Base-by-base conservation (phyloP, 2,888 invertebrate genomes). In the Heliconius aoede region DNA sequence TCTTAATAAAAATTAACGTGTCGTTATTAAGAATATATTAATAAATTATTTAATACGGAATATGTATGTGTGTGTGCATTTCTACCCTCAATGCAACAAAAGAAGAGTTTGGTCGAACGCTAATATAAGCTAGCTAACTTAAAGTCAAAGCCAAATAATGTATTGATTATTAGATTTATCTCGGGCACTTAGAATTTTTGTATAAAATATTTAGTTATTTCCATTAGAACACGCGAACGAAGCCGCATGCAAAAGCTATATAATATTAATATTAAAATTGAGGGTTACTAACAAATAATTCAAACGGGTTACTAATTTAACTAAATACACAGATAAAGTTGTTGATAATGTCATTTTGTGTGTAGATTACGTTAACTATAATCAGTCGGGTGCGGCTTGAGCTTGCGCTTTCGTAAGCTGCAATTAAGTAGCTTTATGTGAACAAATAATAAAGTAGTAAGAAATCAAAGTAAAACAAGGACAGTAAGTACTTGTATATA, bases 331-430 rank as follows among this genome's bases (percentile, higher is more conserved):
- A 69, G 69, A 69, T 55, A 69, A 69, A 55, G 0, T 55, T 28
- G n/a, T 51, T 28, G 69, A 69, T 55, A 69, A n/a, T 69, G 30
- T 69, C 69, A 32, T 55, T 55, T 69, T 28, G 30, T 32, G 13
- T 55, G n/a, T 55, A 60, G 60, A 60, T 26, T 26, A 69, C 69
- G 69, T 55, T 69, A 15, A 55, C 69, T 40, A 69, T 55, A 55
- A 69, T 69, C 69, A n/a, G 13, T 36, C 32, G 36, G 55, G 30
- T 28, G 68, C 51, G 55, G 51, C n/a, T 55, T 24, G 15, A 26
- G 26, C 60, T 26, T 55, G 15, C 3, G n/a, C 55, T 69, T 69
- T 55, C 69, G 69, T 55, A 69, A 55, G 55, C 9, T 32, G 9
- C 30, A 36, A 65, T 65, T 40, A 65, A 15, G 26, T 40, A 65